Conservation (phyloP, 2,113 vertebrate genomes). For the Urocitellus parryii region DNA sequence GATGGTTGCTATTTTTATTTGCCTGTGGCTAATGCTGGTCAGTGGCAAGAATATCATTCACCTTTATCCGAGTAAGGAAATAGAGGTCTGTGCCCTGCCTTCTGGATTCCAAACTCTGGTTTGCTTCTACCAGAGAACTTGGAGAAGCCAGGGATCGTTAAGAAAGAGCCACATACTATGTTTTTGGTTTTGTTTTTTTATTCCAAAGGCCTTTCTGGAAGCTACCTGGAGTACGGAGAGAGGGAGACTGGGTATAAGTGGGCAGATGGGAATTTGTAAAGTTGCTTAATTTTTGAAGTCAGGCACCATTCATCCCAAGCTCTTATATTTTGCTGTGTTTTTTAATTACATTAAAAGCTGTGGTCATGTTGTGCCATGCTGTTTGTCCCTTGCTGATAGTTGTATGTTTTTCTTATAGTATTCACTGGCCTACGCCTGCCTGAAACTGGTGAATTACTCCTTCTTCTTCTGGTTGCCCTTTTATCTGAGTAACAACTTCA, state of each 20-base stretch:
- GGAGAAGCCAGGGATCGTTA: neutral
- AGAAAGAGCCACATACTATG: neutral
- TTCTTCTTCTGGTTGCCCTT: constrained; percentile 99
- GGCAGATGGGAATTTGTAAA: neutral
- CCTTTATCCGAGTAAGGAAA: constrained; percentile 45
- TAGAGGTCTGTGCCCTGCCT: neutral
- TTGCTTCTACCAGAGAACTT: constrained; percentile 5
- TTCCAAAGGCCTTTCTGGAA: neutral
- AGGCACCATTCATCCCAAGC: neutral
- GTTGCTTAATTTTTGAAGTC: neutral
- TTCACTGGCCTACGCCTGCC: constrained; percentile 95
- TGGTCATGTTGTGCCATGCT: neutral
- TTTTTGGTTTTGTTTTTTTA: neutral
- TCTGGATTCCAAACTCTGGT: constrained; percentile 4
- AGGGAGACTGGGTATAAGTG: neutral
- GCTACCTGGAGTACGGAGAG: neutral
- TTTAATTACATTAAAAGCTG: neutral
- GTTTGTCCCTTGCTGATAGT: neutral
- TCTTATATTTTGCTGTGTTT: neutral
- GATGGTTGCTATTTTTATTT: neutral
- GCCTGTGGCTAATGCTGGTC: neutral
- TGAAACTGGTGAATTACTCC: constrained; percentile 98
- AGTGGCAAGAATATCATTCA: neutral
- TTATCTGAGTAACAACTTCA: constrained; percentile 96
- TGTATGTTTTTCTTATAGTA: constrained; percentile 88